phyloP scores from a whole-genome alignment of 1,140 invertebrate species.

The Platyura marginata region DNA sequence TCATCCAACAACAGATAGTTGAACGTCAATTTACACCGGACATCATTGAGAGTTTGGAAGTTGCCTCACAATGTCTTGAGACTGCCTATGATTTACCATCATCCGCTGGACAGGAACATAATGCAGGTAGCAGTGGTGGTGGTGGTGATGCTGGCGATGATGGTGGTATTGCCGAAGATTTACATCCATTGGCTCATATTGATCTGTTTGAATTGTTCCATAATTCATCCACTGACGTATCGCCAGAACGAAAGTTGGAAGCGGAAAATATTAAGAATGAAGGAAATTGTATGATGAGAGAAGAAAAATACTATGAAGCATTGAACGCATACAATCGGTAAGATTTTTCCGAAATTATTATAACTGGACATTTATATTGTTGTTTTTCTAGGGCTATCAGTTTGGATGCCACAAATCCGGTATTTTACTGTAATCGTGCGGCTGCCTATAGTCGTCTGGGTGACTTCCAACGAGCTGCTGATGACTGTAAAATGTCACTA shows the following conservation, averaged over 20 bases:
- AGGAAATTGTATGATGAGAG: constrained; percentile 77
- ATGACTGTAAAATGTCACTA: constrained; percentile 77
- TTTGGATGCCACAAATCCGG: constrained; percentile 67
- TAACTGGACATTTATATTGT: constrained; percentile 11
- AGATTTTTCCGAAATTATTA: too few relatives aligned
- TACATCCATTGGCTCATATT: constrained; percentile 12
- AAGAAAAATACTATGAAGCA: constrained; percentile 59
- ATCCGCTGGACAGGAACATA: too few relatives aligned
- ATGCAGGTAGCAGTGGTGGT: constrained; percentile 25
- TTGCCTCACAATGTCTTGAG: constrained; percentile 69
- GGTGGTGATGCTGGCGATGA: constrained; percentile 16
- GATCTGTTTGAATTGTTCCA: constrained; percentile 29
- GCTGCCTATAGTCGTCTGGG: constrained; percentile 77
- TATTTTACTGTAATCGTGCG: constrained; percentile 91
- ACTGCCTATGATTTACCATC: constrained; percentile 49
- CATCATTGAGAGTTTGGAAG: constrained; percentile 62
- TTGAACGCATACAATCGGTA: constrained; percentile 61
- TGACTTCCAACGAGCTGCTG: constrained; percentile 60
- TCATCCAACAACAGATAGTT: constrained; percentile 1
- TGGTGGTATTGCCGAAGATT: neutral
- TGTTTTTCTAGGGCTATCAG: constrained; percentile 48
- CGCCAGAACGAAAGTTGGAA: constrained; percentile 33
- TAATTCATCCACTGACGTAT: constrained; percentile 18
- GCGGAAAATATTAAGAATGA: constrained; percentile 64
- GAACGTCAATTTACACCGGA: constrained; percentile 27